phyloP scores from a whole-genome alignment of 2,797 vertebrate species.

The Atherinosoma microstoma region DNA sequence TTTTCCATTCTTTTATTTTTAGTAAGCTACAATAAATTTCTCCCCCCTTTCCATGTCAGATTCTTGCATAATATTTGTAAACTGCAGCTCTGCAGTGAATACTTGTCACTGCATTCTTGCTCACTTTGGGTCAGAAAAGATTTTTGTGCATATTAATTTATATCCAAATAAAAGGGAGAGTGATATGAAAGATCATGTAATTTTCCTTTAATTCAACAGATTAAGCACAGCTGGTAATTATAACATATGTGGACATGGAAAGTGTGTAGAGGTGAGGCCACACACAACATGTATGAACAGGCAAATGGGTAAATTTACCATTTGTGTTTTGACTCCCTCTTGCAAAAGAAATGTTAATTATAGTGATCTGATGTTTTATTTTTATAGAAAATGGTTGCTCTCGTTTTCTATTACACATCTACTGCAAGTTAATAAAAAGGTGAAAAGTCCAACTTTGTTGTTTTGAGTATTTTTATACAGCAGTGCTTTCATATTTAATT shows the following conservation, averaged over 20 bases:
- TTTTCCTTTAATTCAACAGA: background rate
- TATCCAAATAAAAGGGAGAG: background rate
- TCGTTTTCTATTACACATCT: slow-evolving; percentile 67
- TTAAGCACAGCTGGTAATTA: background rate
- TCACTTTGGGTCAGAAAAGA: background rate
- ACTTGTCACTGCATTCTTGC: background rate
- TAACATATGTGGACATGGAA: background rate
- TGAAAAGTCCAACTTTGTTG: slow-evolving; percentile 14
- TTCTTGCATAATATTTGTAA: background rate
- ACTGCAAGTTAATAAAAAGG: slow-evolving; percentile 71
- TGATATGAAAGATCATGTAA: background rate
- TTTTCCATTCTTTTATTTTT: too few relatives aligned
- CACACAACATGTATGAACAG: background rate
- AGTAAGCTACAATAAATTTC: too few relatives aligned
- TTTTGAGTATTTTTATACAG: background rate
- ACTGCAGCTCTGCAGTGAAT: background rate
- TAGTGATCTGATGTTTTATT: slow-evolving; percentile 81
- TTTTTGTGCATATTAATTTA: background rate
- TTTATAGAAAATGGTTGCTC: slow-evolving; percentile 83
- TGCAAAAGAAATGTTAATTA: slow-evolving; percentile 29
- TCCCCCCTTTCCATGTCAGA: background rate
- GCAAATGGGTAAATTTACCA: background rate
- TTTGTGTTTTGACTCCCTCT: background rate
- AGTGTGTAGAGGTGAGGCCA: background rate
- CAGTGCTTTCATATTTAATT: background rate